phyloP scores from a whole-genome alignment of 2,113 vertebrate species.

The Microtus pennsylvanicus region DNA sequence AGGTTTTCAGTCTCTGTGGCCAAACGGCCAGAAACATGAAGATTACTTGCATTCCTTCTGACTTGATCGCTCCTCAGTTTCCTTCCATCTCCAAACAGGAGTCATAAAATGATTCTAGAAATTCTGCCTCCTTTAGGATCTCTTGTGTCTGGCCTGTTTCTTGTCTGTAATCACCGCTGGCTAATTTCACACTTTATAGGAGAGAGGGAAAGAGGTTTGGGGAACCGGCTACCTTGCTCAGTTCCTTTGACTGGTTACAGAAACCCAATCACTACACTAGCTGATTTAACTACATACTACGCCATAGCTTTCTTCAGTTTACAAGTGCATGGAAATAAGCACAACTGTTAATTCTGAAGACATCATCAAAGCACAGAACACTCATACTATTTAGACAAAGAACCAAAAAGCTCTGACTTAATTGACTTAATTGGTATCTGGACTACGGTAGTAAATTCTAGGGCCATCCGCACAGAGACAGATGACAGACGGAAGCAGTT shows the following conservation, averaged over 20 bases:
- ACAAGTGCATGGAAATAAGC: neutral
- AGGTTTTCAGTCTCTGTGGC: neutral
- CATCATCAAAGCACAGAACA: neutral
- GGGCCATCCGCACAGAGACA: neutral
- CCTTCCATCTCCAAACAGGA: neutral
- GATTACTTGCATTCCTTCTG: neutral
- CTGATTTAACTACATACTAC: neutral
- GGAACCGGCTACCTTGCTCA: neutral
- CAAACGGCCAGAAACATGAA: neutral
- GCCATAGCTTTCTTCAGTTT: neutral
- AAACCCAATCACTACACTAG: neutral
- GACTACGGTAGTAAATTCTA: neutral
- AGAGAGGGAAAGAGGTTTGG: neutral
- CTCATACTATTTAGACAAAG: neutral
- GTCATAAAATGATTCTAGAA: constrained; percentile 3
- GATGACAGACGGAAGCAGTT: neutral
- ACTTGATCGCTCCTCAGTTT: neutral
- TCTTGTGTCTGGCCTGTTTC: neutral
- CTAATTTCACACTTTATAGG: neutral
- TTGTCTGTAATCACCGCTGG: neutral
- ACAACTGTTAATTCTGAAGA: neutral
- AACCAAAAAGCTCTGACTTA: neutral
- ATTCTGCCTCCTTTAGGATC: neutral
- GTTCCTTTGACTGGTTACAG: neutral
- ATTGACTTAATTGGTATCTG: neutral